Percentiles rank a stretch among this genome's conserved stretches.
Evolutionary conservation across 2,113 vertebrate species (phyloP).

Genomic region (Speoplatyrhinus poulsoni): DNA sequence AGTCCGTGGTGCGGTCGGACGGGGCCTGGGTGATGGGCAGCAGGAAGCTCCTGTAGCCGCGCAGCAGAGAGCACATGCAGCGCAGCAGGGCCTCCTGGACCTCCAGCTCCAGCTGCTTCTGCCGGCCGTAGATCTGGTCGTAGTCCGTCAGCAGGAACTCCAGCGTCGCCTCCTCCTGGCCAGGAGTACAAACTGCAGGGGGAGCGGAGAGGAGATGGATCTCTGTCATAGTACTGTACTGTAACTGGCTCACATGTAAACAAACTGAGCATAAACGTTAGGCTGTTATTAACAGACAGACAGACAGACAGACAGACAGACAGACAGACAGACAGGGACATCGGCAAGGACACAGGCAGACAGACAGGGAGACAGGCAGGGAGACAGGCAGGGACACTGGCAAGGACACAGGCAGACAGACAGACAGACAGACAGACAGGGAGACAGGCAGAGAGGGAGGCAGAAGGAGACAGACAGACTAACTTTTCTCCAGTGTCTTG

Average conservation of each 20-base stretch:
- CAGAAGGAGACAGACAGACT: slow-evolving; percentile 61
- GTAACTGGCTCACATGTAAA: too few species aligned
- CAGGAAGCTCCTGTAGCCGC: slow-evolving; percentile 86
- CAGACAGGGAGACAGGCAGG: background rate
- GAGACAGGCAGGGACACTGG: background rate
- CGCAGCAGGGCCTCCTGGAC: slow-evolving; percentile 89
- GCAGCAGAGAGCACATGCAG: slow-evolving; percentile 89
- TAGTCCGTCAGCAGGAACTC: slow-evolving; percentile 91
- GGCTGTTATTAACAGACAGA: too few species aligned
- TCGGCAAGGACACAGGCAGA: too few species aligned
- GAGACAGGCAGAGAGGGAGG: background rate
- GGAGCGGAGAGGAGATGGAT: background rate
- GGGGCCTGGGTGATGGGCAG: slow-evolving; percentile 87
- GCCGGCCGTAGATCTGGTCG: slow-evolving; percentile 85
- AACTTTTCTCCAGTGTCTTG: slow-evolving; percentile 90
- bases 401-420: too few species aligned
- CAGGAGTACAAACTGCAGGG: slow-evolving; percentile 82
- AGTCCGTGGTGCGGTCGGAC: slow-evolving; percentile 81
- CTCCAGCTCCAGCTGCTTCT: slow-evolving; percentile 90
- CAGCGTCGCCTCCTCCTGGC: slow-evolving; percentile 87
- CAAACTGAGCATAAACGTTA: too few species aligned
- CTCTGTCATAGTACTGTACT: too few species aligned
- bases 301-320: background rate
- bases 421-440: background rate
- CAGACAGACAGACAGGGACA: background rate